A percentile compares a stretch with the other conserved stretches of the same genome.
These are phyloP conservation scores for Drosophila melanosoma DNA, from an alignment of 2,888 invertebrate genomes.

Conservation along the genomic window DNA sequence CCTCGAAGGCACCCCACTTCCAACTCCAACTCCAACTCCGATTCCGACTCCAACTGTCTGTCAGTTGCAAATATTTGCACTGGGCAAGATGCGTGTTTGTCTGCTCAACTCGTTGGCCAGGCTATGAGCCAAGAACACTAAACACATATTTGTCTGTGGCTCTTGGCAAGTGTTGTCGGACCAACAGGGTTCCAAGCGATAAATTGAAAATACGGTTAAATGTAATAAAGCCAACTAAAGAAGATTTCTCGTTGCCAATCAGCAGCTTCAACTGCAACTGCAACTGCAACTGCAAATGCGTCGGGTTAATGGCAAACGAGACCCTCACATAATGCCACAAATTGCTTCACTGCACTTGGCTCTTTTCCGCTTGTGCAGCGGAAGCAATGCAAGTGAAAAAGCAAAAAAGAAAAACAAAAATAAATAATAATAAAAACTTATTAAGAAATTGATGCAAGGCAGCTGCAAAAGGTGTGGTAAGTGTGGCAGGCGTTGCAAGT, in stretches of 20 bases:
- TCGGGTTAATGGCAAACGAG: conserved; percentile 82
- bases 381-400: conserved; percentile 33
- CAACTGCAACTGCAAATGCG: conserved; percentile 43
- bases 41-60: conserved; percentile 31
- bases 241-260: conserved; percentile 22
- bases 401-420: conserved; percentile 32
- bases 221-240: conserved; percentile 45
- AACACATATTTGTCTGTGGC: conserved; percentile 47
- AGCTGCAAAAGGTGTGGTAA: conserved; percentile 11
- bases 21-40: not conserved
- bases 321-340: conserved; percentile 80
- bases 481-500: conserved; percentile 9
- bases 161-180: conserved; percentile 53
- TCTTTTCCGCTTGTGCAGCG: conserved; percentile 20
- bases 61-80: conserved; percentile 62
- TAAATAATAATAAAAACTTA: conserved; percentile 64
- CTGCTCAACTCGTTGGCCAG: conserved; percentile 31
- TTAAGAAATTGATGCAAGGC: conserved; percentile 74
- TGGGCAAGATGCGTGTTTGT: conserved; percentile 45
- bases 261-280: conserved; percentile 41
- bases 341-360: conserved; percentile 59
- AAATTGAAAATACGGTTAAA: conserved; percentile 65
- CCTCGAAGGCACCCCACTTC: not conserved
- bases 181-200: conserved; percentile 21
- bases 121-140: conserved; percentile 42